These are phyloP conservation scores for Bubalus kerabau DNA, from an alignment of 2,113 vertebrate species.

Conservation along the genomic window DNA sequence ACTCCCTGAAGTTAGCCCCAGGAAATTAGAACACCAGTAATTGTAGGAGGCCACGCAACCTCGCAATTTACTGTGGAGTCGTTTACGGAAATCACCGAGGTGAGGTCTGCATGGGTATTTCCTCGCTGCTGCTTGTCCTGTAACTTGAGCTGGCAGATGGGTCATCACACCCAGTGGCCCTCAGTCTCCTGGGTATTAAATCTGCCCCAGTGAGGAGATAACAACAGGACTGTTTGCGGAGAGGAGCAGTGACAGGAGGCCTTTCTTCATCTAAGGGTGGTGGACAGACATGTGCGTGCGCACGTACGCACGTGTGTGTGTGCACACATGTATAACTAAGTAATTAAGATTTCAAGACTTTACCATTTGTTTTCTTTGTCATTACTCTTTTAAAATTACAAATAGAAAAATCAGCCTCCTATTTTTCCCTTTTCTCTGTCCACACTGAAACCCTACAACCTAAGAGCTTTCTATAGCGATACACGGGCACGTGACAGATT, in stretches of 20 bases:
- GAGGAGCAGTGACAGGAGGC: not conserved
- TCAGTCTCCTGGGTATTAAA: constrained; percentile 47
- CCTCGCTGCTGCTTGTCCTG: constrained; percentile 43
- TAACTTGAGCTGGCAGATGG: constrained; percentile 39
- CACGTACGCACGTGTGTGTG: rapidly evolving
- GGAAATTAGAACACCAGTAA: constrained; percentile 56
- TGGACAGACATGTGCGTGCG: rapidly evolving
- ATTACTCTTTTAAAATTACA: not conserved
- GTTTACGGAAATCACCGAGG: constrained; percentile 13
- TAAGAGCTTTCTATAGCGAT: not conserved
- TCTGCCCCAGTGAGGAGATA: not conserved
- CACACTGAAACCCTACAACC: not conserved
- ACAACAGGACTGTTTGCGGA: not conserved
- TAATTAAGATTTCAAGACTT: not conserved
- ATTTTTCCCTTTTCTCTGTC: not conserved
- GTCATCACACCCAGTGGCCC: constrained; percentile 45
- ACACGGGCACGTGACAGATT: rapidly evolving
- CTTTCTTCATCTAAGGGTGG: not conserved
- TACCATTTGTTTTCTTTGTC: not conserved
- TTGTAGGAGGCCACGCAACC: constrained; percentile 50
- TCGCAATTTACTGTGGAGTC: constrained; percentile 33
- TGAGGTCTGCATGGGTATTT: not conserved
- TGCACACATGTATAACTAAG: not conserved
- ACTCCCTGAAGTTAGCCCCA: constrained; percentile 63
- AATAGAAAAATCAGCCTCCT: not conserved